These are phyloP conservation scores for Caenorhabditis sulstoni DNA, from an alignment of 2,888 invertebrate species.

Conservation along the genomic window DNA sequence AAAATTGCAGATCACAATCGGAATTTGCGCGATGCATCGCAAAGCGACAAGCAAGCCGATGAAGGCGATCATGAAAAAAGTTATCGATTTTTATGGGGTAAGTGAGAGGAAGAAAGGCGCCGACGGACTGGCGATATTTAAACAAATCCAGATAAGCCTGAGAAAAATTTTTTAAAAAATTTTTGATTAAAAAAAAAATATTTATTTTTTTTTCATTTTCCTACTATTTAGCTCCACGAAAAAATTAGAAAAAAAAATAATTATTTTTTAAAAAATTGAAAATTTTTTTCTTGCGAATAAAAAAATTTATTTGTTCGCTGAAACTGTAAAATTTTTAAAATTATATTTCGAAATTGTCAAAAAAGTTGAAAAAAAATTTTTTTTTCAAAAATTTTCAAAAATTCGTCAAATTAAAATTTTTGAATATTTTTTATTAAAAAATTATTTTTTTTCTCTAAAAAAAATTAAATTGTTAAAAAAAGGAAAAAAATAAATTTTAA, in stretches of 20 bases:
- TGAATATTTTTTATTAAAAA: neutral
- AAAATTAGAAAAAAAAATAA: neutral
- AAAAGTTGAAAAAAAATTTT: slow-evolving; percentile 1
- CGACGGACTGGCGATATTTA: neutral
- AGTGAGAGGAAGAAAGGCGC: neutral
- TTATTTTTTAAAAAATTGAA: neutral
- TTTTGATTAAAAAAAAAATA: neutral
- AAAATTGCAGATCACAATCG: slow-evolving; percentile 89
- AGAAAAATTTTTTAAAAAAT: too few species aligned
- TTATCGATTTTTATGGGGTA: slow-evolving; percentile 88
- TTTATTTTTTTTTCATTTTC: too few species aligned
- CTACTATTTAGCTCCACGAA: neutral
- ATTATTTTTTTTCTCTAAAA: neutral
- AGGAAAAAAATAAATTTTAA: neutral
- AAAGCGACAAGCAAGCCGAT: slow-evolving; percentile 99
- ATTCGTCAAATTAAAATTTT: slow-evolving; percentile 4
- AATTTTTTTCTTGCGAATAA: too few species aligned
- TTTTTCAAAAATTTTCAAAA: neutral
- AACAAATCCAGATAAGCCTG: neutral
- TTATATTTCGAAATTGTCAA: too few species aligned
- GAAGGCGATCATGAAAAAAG: slow-evolving; percentile 95
- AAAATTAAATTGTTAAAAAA: slow-evolving; percentile 1
- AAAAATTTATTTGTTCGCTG: too few species aligned
- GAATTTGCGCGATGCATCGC: slow-evolving; percentile 98
- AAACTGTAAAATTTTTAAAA: too few species aligned